A percentile compares a stretch with the other conserved stretches of the same genome.
phyloP scores from a whole-genome alignment of 2,113 vertebrate species.

The Podarcis muralis region DNA sequence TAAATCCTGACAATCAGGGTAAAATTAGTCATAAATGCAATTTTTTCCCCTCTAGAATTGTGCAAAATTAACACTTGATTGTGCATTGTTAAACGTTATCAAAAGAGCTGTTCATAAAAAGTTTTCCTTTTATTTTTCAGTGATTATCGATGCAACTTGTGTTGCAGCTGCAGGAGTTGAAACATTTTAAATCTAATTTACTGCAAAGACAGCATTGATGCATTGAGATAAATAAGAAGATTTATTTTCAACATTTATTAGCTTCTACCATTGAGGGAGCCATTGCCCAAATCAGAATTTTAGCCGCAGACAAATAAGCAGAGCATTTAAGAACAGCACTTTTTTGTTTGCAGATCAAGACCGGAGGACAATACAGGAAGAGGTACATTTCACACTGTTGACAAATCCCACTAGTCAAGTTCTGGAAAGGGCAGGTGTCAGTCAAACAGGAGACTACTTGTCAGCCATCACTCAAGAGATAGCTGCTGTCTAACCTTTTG shows the following conservation, averaged over 20 bases:
- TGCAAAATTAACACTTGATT: background rate
- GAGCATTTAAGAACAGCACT: constrained; percentile 24
- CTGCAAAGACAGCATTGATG: accelerated
- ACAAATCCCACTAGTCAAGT: constrained; percentile 54
- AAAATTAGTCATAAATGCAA: background rate
- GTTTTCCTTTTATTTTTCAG: background rate
- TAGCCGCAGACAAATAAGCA: background rate
- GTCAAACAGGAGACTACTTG: constrained; percentile 52
- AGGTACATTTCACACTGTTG: constrained; percentile 49
- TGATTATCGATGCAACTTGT: background rate
- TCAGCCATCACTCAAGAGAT: constrained; percentile 41
- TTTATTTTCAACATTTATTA: background rate
- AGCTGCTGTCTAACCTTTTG: constrained; percentile 21
- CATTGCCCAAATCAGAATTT: background rate
- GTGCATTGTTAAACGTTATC: background rate
- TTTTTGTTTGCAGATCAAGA: constrained; percentile 54
- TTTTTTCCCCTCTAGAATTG: background rate
- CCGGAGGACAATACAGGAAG: constrained; percentile 26
- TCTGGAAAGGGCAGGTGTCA: constrained; percentile 45
- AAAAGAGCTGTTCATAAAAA: background rate
- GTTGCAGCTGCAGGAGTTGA: background rate
- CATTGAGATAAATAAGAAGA: background rate
- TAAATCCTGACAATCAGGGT: background rate
- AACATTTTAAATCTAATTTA: background rate
- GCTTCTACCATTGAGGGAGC: background rate